phyloP scores from a whole-genome alignment of 2,113 vertebrate genomes.

The Odontophorus gujanensis region DNA sequence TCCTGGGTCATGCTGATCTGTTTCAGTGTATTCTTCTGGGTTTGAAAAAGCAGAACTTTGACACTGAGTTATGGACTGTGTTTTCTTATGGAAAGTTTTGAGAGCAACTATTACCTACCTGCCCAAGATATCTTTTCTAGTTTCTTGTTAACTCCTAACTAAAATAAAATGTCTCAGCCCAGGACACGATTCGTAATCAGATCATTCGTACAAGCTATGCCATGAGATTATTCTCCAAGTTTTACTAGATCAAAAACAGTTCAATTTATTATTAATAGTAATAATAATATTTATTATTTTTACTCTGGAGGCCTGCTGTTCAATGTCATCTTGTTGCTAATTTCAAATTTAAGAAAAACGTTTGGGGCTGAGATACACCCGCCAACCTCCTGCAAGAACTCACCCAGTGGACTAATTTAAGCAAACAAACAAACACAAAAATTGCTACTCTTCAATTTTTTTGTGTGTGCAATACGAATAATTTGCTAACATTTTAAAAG shows the following conservation, averaged over 20 bases:
- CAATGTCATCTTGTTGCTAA: not conserved
- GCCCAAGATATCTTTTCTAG: not conserved
- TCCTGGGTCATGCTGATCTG: constrained; percentile 9
- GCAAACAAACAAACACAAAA: not conserved
- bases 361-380: not conserved
- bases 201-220: not conserved
- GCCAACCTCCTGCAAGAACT: not conserved
- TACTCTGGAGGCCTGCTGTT: not conserved
- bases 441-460: not conserved
- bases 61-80: not conserved
- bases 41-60: constrained; percentile 39
- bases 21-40: constrained; percentile 6
- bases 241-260: not conserved
- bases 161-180: not conserved
- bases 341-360: not conserved
- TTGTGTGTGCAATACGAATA: fast-evolving
- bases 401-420: not conserved
- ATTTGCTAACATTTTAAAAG: not conserved
- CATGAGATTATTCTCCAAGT: not conserved
- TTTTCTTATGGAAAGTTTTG: not conserved
- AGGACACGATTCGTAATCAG: not conserved
- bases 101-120: not conserved
- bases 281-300: not conserved
- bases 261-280: not conserved
- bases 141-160: not conserved